Evolutionary conservation across 2,797 vertebrate genomes (phyloP).

Genomic region (Peromyscus aztecus): DNA sequence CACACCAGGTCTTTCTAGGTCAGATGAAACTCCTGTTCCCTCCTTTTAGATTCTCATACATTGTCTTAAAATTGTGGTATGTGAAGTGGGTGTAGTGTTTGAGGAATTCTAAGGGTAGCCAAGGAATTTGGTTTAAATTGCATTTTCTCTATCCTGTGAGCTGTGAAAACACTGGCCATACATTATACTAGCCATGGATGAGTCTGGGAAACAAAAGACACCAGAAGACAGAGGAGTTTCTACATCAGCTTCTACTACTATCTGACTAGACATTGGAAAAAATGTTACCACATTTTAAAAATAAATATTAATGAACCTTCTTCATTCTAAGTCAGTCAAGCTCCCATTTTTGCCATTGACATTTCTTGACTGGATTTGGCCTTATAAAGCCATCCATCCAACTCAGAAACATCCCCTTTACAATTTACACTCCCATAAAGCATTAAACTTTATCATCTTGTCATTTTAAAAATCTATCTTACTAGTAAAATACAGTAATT

Average conservation of each 20-base stretch:
- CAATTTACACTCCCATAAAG: background rate
- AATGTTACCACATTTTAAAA: background rate
- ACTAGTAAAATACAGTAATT: background rate
- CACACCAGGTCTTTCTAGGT: background rate
- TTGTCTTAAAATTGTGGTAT: background rate
- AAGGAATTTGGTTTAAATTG: background rate
- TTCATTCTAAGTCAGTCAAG: background rate
- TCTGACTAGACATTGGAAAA: background rate
- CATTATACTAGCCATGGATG: background rate
- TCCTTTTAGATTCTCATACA: background rate
- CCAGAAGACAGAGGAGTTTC: background rate
- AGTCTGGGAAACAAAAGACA: background rate
- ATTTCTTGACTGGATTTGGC: background rate
- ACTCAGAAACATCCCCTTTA: background rate
- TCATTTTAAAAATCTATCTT: background rate
- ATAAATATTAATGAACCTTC: background rate
- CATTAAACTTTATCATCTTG: background rate
- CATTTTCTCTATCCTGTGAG: background rate
- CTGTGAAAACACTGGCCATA: background rate
- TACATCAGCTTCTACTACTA: background rate
- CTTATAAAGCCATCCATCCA: background rate
- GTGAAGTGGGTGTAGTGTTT: too few relatives aligned
- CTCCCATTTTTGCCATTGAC: background rate
- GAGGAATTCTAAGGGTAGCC: background rate
- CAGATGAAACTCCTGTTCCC: background rate